Evolutionary conservation across 2,797 vertebrate genomes (phyloP).

Genomic region (Cuculus canorus): DNA sequence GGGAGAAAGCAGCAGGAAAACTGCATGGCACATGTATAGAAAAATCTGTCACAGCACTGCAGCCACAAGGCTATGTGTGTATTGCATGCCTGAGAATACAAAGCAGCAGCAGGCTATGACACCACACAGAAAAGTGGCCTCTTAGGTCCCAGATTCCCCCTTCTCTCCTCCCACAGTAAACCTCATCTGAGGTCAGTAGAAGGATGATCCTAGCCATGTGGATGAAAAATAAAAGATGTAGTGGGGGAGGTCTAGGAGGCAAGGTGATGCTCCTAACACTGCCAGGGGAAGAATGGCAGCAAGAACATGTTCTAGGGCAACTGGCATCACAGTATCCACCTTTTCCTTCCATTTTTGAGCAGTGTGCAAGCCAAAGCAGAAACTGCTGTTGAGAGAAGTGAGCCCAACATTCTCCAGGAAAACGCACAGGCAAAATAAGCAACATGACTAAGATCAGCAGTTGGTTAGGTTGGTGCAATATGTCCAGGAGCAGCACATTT

Average conservation of each 20-base stretch:
- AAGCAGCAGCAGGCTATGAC: not conserved
- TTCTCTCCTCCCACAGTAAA: not conserved
- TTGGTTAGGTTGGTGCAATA: not conserved
- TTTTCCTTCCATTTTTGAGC: rapidly evolving
- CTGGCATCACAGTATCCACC: not conserved
- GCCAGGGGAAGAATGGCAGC: not conserved
- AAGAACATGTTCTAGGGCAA: not conserved
- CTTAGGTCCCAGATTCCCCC: not conserved
- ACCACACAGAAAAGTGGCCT: not conserved
- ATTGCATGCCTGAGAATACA: not conserved
- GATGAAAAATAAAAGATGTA: not conserved
- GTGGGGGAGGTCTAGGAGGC: not conserved
- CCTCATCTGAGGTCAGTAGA: not conserved
- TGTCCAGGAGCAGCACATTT: not conserved
- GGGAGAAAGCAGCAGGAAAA: constrained; percentile 1
- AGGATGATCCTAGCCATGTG: not conserved
- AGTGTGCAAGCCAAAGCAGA: not conserved
- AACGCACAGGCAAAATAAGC: not conserved
- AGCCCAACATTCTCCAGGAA: not conserved
- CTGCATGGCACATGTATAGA: not conserved
- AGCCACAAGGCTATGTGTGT: not conserved
- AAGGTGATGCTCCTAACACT: not conserved
- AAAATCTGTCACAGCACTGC: not conserved
- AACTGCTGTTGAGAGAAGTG: not conserved
- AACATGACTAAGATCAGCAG: not conserved